phyloP scores from a whole-genome alignment of 2,797 vertebrate genomes.

The Pseudocheirus occidentalis region DNA sequence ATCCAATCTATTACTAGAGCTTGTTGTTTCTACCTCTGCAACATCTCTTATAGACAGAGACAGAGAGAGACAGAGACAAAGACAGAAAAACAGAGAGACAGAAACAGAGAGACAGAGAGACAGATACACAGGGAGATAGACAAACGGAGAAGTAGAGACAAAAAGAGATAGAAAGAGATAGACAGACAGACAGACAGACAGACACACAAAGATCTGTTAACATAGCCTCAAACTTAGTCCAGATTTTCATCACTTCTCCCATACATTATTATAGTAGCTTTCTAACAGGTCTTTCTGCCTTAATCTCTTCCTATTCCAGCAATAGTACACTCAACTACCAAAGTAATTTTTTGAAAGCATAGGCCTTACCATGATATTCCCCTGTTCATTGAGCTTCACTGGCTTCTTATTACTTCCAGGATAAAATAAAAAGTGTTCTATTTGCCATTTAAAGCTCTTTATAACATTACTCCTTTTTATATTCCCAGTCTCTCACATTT shows the following conservation, averaged over 20 bases:
- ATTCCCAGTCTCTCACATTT: not conserved
- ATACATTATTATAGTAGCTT: not conserved
- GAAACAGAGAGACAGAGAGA: no score
- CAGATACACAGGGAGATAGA: no score
- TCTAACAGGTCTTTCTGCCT: not conserved
- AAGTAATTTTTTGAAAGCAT: not conserved
- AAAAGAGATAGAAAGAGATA: no score
- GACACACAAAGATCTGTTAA: not conserved
- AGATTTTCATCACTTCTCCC: not conserved
- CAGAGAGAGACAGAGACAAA: no score
- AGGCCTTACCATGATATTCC: not conserved
- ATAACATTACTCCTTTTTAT: not conserved
- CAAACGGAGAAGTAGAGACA: no score
- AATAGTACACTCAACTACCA: not conserved
- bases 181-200: not conserved
- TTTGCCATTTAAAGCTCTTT: not conserved
- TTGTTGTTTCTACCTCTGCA: not conserved
- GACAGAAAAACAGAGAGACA: no score
- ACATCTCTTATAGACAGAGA: not conserved
- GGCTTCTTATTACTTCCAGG: not conserved
- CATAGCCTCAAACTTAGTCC: not conserved
- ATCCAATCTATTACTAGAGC: not conserved
- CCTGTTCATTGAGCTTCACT: not conserved
- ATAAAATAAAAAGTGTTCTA: not conserved
- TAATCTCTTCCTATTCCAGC: not conserved